These are phyloP conservation scores for Apeltes quadracus DNA, from an alignment of 2,113 vertebrate genomes.

Conservation along the genomic window DNA sequence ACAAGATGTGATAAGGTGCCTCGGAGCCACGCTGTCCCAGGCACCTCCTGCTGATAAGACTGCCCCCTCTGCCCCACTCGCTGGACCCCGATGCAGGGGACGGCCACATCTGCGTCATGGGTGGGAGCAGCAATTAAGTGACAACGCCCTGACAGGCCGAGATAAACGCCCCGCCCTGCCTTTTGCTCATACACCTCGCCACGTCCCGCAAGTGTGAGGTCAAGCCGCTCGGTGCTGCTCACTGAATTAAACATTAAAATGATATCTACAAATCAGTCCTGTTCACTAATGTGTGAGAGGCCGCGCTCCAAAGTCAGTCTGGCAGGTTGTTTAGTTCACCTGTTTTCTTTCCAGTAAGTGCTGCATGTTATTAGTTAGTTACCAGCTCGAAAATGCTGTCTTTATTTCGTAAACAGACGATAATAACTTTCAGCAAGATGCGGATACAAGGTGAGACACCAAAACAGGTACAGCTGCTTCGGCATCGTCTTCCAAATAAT, in stretches of 20 bases:
- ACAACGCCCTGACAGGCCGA: constrained; percentile 55
- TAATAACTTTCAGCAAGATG: constrained; percentile 47
- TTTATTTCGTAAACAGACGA: constrained; percentile 42
- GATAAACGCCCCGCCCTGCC: constrained; percentile 33
- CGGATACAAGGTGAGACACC: constrained; percentile 63
- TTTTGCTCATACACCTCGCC: neutral
- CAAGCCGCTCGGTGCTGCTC: neutral
- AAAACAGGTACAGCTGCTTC: constrained; percentile 65
- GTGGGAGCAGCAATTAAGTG: constrained; percentile 53
- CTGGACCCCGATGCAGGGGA: neutral
- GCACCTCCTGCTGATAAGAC: constrained; percentile 60
- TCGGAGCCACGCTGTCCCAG: constrained; percentile 29
- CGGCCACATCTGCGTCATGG: constrained; percentile 27
- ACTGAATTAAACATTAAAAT: constrained; percentile 8
- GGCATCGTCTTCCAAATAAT: constrained; percentile 68
- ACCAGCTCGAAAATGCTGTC: constrained; percentile 14
- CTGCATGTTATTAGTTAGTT: constrained; percentile 10
- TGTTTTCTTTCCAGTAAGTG: constrained; percentile 5
- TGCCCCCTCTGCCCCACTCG: constrained; percentile 28
- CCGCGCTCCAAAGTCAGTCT: neutral
- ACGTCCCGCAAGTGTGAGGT: neutral
- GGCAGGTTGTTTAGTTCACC: constrained; percentile 18
- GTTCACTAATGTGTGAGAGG: constrained; percentile 6
- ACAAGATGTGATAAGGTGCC: constrained; percentile 48
- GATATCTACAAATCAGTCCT: neutral